phyloP scores from a whole-genome alignment of 2,888 invertebrate species.

The Biston stratarius region DNA sequence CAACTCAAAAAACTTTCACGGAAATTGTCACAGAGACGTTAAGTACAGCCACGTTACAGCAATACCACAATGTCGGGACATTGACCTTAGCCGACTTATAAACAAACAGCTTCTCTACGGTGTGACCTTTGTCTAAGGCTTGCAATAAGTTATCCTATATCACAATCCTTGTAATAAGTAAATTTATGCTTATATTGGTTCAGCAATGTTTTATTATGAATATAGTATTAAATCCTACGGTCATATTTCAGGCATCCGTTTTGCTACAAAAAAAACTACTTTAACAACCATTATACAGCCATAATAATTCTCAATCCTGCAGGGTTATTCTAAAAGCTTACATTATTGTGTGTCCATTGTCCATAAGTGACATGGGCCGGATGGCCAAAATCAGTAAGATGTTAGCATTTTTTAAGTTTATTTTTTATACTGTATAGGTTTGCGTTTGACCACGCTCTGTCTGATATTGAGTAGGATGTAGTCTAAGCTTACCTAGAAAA shows the following conservation, averaged over 20 bases:
- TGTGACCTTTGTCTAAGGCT: conserved; percentile 43
- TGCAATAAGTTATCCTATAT: conserved; percentile 73
- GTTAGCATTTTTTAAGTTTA: too few relatives aligned
- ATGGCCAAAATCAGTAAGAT: too few relatives aligned
- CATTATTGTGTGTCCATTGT: too few relatives aligned
- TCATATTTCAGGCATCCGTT: conserved; percentile 12
- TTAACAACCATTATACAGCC: background rate
- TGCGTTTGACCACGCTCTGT: too few relatives aligned
- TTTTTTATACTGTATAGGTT: too few relatives aligned
- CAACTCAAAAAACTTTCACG: background rate
- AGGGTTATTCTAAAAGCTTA: too few relatives aligned
- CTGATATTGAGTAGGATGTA: too few relatives aligned
- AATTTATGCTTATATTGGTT: conserved; percentile 61
- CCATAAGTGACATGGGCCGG: too few relatives aligned
- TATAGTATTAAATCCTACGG: conserved; percentile 30
- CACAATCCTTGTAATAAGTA: conserved; percentile 71
- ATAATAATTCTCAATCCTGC: background rate
- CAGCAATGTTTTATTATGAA: conserved; percentile 54
- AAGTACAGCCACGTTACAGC: too few relatives aligned
- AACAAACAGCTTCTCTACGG: background rate
- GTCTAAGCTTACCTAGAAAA: too few relatives aligned
- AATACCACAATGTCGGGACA: too few relatives aligned
- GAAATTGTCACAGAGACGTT: too few relatives aligned
- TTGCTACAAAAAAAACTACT: background rate
- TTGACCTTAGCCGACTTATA: background rate